Evolutionary conservation across 2,888 invertebrate genomes (phyloP).

Genomic region (Drosophila histrio): DNA sequence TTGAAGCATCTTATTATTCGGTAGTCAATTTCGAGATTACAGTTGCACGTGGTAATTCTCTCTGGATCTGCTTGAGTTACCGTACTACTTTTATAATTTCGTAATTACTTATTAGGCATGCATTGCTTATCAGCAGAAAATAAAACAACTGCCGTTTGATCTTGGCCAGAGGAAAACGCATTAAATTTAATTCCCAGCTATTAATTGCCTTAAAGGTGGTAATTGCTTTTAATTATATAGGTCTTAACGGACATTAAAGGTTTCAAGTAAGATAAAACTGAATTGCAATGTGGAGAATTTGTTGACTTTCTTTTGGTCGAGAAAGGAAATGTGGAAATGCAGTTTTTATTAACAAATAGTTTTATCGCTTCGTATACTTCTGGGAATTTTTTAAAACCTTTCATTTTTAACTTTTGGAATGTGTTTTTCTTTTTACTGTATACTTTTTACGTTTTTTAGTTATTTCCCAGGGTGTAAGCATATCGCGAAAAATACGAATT

Average conservation of each 20-base stretch:
- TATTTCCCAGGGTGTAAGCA: too few relatives aligned
- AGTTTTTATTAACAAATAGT: neutral
- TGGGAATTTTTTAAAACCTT: too few relatives aligned
- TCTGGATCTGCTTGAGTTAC: slow-evolving; percentile 37
- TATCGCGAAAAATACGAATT: too few relatives aligned
- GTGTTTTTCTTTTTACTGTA: too few relatives aligned
- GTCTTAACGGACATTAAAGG: slow-evolving; percentile 19
- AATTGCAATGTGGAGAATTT: neutral
- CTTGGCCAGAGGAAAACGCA: slow-evolving; percentile 28
- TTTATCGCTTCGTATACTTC: neutral
- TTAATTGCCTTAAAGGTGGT: slow-evolving; percentile 35
- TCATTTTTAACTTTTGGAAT: too few relatives aligned
- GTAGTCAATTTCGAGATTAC: slow-evolving; percentile 61
- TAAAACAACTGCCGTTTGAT: slow-evolving; percentile 29
- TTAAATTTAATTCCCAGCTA: slow-evolving; percentile 42
- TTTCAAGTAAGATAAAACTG: neutral
- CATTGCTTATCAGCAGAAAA: slow-evolving; percentile 31
- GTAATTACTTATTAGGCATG: slow-evolving; percentile 49
- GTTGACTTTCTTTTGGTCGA: neutral
- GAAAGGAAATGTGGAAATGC: neutral
- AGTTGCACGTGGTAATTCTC: slow-evolving; percentile 55
- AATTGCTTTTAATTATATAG: slow-evolving; percentile 52
- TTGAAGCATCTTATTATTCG: slow-evolving; percentile 49
- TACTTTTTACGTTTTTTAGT: too few relatives aligned
- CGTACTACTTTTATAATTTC: slow-evolving; percentile 41